These are phyloP conservation scores for Uria lomvia DNA, from an alignment of 2,113 vertebrate species.

Conservation along the genomic window DNA sequence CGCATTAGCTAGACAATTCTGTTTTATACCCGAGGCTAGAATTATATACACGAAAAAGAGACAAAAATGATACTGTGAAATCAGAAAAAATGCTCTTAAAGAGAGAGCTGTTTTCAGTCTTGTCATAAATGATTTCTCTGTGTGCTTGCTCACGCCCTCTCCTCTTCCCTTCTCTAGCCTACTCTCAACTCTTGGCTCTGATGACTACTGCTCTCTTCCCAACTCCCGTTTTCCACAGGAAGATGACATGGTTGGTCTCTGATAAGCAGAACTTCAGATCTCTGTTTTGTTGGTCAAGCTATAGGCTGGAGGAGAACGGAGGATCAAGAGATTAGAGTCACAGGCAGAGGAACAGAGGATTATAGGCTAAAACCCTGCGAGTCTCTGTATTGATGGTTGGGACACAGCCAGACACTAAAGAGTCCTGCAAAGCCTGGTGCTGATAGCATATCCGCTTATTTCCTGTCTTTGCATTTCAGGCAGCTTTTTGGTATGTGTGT, in stretches of 20 bases:
- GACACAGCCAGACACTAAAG: constrained; percentile 12
- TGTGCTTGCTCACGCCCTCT: constrained; percentile 49
- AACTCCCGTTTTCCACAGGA: constrained; percentile 12
- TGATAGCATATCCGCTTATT: constrained; percentile 51
- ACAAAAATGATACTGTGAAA: neutral
- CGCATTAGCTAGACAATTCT: neutral
- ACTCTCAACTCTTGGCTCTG: neutral
- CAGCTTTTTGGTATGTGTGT: neutral
- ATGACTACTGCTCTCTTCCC: neutral
- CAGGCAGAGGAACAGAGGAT: constrained; percentile 55
- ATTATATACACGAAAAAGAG: neutral
- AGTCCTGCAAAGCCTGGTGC: constrained; percentile 43
- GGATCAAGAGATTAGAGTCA: constrained; percentile 58
- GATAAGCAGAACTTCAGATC: constrained; percentile 1
- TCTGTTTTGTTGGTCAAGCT: constrained; percentile 34
- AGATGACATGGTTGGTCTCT: neutral
- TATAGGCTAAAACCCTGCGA: constrained; percentile 42
- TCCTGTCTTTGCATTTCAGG: constrained; percentile 26
- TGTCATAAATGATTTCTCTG: constrained; percentile 29
- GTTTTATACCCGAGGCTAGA: neutral
- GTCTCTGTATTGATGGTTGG: constrained; percentile 61
- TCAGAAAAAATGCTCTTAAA: neutral
- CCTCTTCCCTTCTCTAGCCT: constrained; percentile 37
- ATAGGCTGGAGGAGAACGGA: neutral
- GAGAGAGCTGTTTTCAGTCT: neutral